phyloP scores from a whole-genome alignment of 2,797 vertebrate genomes.

The Pangasius mekongensis region DNA sequence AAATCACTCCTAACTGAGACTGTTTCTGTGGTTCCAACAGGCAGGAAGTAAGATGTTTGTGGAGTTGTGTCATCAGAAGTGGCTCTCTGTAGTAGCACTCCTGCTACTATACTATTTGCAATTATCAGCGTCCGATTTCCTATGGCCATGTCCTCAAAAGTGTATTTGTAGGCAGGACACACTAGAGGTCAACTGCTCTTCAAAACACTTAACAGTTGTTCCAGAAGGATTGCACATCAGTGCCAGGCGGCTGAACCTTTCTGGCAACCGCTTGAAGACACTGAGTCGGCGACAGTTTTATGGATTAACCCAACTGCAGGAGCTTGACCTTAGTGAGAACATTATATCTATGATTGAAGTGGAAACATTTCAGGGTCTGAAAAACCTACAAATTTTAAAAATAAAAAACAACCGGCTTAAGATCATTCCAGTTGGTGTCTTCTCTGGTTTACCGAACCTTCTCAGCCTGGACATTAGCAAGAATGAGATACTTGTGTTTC shows the following conservation, averaged over 20 bases:
- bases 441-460: constrained; percentile 80
- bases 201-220: constrained; percentile 77
- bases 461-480: constrained; percentile 82
- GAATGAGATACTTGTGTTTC: constrained; percentile 88
- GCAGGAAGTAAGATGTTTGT: constrained; percentile 78
- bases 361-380: constrained; percentile 84
- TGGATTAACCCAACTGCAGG: constrained; percentile 78
- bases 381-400: constrained; percentile 77
- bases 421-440: constrained; percentile 84
- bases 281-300: constrained; percentile 82
- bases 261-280: constrained; percentile 83
- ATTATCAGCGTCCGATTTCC: constrained; percentile 58
- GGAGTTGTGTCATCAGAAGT: constrained; percentile 74
- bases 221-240: constrained; percentile 80
- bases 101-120: constrained; percentile 71
- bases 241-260: constrained; percentile 80
- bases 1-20: not conserved
- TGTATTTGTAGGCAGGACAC: constrained; percentile 79
- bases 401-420: constrained; percentile 84
- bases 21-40: constrained; percentile 59
- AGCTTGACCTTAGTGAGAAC: constrained; percentile 87
- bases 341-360: constrained; percentile 83
- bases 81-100: constrained; percentile 63
- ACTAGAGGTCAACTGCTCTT: constrained; percentile 80
- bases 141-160: constrained; percentile 74